Base-by-base conservation (phyloP, 1,140 invertebrate genomes). In the Eumaeus atala region DNA sequence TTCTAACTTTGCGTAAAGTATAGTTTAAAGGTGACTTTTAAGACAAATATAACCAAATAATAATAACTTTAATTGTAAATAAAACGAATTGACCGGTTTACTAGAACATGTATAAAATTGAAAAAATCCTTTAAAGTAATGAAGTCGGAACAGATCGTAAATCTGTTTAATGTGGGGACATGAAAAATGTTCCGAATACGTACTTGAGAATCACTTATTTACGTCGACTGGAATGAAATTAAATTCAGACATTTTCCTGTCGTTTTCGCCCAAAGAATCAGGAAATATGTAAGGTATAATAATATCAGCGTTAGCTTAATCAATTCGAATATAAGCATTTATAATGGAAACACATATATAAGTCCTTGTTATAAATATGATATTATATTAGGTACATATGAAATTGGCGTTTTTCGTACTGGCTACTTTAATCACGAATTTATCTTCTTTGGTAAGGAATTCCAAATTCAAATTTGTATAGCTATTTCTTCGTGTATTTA, bases 111-210 rank as follows among this genome's bases (percentile, higher is more conserved):
- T 16, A 16, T 49, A 59, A 67, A 67, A 70, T 63, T 70, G 65
- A 70, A 70, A 70, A 67, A 56, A 44, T 44, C 56, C 51, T 62
- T 65, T 60, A 61, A 67, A 62, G 62, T 62, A 64, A 67, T 64
- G 64, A 68, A 66, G 59, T 61, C 50, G 60, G 53, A 48, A 40
- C 54, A 54, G 55, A 56, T 59, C 58, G 54, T 67, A 67, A 67
- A 70, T 70, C 67, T 67, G 60, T 44, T 60, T 61, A 65, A 65
- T 63, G 63, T 62, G 62, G 61, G 61, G 71, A 72, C 65, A 55
- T 70, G 69, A 79, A 77, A 71, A 77, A 74, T 79, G 76, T 67
- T 71, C 60, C 56, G 58, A 73, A 74, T 70, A 68, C 62, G 67
- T 70, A 56, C 59, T 59, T 60, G 55, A 61, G 62, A 70, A 63